Base-by-base conservation (phyloP, 53 echinoderm and acorn worm species). In the Henricia sp. region DNA sequence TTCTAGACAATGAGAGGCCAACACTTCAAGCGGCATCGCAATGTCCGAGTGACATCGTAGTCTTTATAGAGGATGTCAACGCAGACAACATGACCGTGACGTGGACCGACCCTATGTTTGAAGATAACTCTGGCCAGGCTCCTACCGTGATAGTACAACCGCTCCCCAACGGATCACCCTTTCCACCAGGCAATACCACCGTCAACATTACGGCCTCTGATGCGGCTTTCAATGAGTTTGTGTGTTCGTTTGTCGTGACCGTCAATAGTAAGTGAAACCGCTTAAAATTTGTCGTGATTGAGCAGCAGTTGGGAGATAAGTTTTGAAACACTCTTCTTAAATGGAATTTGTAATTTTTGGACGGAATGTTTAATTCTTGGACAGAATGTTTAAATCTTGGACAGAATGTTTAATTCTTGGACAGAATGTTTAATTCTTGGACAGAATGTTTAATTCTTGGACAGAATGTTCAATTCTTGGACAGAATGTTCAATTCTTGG, bases 1-100 rank as follows among this genome's bases (percentile, higher is more conserved):
- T 82, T 67, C 3, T 52, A 82, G 83, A 82, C 51, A 36, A 48
- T 17, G 67, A 43, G 20, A 2, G 1, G 1, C 83, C 83, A 6
- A 66, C 40, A 24, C 36, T 71, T 3, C 30, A 48, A 23, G 29
- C 29, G 17, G 2, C 71, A 48, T 71, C 52, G 13, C 16, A 46
- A 38, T 82, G 83, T 67, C 83, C 83, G 4, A 21, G 50, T 2
- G 51, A 82, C 67, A 50, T 82, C 13, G 83, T 56, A 51, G 51
- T 67, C 13, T 66, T 44, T 21, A 33, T 66, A 50, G 34, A 66
- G 35, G 50, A 67, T 2, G 14, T 24, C 4, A 37, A 52, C 12
- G 19, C 50, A 17, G 29, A 66, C 33, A 67, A 82, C 38, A 9
- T 52, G 0, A 82, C 83, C 6, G 83, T 82, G 25, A 50, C 35